Evolutionary conservation across 2,113 vertebrate species (phyloP).

Genomic region (Myiozetetes cayanensis): DNA sequence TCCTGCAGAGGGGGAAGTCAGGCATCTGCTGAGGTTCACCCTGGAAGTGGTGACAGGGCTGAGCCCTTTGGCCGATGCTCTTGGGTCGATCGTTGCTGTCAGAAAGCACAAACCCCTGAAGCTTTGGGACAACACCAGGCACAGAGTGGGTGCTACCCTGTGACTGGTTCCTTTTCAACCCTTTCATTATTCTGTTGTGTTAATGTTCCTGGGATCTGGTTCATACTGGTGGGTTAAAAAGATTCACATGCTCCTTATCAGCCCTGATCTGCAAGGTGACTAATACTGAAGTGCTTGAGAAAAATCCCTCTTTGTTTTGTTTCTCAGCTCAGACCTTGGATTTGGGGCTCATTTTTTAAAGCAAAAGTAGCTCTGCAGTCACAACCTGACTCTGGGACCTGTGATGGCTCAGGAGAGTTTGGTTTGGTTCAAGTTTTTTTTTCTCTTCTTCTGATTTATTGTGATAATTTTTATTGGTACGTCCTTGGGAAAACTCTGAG

Average conservation of each 20-base stretch:
- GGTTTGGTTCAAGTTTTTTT: neutral
- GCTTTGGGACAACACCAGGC: neutral
- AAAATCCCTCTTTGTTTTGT: neutral
- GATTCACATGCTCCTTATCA: slow-evolving; percentile 20
- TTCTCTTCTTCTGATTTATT: neutral
- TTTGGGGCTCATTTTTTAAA: neutral
- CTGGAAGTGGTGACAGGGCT: neutral
- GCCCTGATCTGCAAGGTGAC: neutral
- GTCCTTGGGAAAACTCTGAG: neutral
- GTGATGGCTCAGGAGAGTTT: neutral
- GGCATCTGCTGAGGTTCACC: neutral
- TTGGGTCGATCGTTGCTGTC: neutral
- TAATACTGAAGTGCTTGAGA: neutral
- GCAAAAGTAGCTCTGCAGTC: neutral
- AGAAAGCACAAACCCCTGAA: neutral
- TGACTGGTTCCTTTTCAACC: neutral
- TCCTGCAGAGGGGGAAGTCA: neutral
- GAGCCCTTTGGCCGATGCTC: neutral
- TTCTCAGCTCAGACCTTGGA: neutral
- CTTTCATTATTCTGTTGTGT: neutral
- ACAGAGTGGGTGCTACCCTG: neutral
- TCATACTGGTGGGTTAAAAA: neutral
- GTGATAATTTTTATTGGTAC: neutral
- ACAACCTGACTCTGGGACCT: neutral
- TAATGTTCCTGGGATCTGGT: neutral